Percentiles rank a stretch among this genome's conserved stretches.
Evolutionary conservation across 2,888 invertebrate genomes (phyloP).

Genomic region (Perizoma flavofasciatum): DNA sequence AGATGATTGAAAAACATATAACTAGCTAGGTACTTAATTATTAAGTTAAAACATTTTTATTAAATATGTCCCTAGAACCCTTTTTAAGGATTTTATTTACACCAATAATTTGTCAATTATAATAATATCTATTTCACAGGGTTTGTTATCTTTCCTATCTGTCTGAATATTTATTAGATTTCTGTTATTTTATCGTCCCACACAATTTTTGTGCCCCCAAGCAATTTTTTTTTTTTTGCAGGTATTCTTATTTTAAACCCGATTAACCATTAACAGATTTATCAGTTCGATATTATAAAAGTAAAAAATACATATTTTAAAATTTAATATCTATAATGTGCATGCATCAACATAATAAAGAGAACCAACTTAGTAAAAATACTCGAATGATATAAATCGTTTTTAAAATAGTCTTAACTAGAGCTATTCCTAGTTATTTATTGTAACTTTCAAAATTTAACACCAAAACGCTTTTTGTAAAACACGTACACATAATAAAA

Average conservation of each 20-base stretch:
- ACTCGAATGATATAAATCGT: background rate
- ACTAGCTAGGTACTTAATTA: conserved; percentile 42
- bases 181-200: no score
- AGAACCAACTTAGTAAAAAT: conserved; percentile 24
- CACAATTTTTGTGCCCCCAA: no score
- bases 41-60: conserved; percentile 38
- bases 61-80: conserved; percentile 53
- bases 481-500: background rate
- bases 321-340: no score
- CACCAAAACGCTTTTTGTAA: conserved; percentile 14
- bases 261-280: no score
- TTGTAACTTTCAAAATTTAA: conserved; percentile 14
- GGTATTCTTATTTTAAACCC: no score
- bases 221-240: no score
- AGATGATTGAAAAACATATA: conserved; percentile 42
- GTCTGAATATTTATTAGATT: conserved; percentile 21
- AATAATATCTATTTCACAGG: conserved; percentile 65
- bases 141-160: conserved; percentile 67
- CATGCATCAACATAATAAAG: conserved; percentile 3
- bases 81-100: conserved; percentile 63
- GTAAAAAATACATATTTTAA: no score
- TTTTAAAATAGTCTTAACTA: conserved; percentile 4
- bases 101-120: conserved; percentile 80
- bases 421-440: conserved; percentile 6
- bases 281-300: no score